A percentile compares a stretch with the other conserved stretches of the same genome.
Conservation (phyloP, 2,888 invertebrate species). For the Callimorpha dominula region DNA sequence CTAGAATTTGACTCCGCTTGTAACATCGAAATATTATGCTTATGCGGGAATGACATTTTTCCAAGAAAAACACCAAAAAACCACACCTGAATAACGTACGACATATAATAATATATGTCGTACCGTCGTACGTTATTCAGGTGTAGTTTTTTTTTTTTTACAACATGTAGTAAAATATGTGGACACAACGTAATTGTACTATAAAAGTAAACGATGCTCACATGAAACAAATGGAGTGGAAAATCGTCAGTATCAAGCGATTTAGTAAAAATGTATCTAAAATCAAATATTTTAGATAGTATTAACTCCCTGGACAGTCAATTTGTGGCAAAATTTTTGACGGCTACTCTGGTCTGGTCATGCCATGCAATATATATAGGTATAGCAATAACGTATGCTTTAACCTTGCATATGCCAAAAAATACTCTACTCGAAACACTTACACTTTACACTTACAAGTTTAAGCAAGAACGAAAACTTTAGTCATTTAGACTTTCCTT, state of each 20-base stretch:
- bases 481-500: too few relatives aligned
- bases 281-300: slow-evolving; percentile 27
- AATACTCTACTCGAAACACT: too few relatives aligned
- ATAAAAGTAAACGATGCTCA: slow-evolving; percentile 24
- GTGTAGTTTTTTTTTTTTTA: too few relatives aligned
- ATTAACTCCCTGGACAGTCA: background rate
- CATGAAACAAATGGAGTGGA: slow-evolving; percentile 33
- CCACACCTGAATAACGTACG: background rate
- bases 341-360: background rate
- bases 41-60: background rate
- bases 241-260: slow-evolving; percentile 28
- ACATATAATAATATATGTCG: too few relatives aligned
- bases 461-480: too few relatives aligned
- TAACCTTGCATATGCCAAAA: too few relatives aligned
- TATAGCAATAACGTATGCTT: too few relatives aligned
- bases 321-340: background rate
- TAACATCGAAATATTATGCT: too few relatives aligned
- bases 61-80: background rate
- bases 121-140: too few relatives aligned
- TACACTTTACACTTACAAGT: too few relatives aligned
- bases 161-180: slow-evolving; percentile 10
- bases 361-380: too few relatives aligned
- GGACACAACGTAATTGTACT: slow-evolving; percentile 11
- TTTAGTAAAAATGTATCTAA: slow-evolving; percentile 34
- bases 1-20: too few relatives aligned